phyloP scores from a whole-genome alignment of 2,797 vertebrate genomes.

The Phyllotis vaccarum region DNA sequence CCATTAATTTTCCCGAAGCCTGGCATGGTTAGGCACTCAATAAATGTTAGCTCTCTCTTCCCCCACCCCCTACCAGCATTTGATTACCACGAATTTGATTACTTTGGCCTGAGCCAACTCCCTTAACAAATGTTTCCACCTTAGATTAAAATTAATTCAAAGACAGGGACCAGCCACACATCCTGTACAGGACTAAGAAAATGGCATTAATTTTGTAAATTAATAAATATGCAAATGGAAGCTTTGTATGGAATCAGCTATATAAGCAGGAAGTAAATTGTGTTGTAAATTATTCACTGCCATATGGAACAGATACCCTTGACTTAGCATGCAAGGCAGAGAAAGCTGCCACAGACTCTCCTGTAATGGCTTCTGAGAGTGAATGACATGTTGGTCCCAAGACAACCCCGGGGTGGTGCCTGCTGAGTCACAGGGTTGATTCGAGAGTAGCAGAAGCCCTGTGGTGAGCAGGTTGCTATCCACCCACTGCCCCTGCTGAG shows the following conservation, averaged over 20 bases:
- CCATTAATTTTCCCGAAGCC: conserved; percentile 69
- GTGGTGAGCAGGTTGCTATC: background rate
- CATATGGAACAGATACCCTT: conserved; percentile 79
- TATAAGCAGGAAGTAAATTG: conserved; percentile 76
- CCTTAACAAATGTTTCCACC: conserved; percentile 84
- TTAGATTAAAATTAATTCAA: conserved; percentile 84
- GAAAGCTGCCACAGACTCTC: conserved; percentile 38
- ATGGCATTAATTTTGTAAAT: conserved; percentile 83
- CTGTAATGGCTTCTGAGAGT: conserved; percentile 53
- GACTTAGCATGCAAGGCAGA: conserved; percentile 70
- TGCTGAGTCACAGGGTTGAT: conserved; percentile 62
- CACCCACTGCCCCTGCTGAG: background rate
- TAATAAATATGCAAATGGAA: conserved; percentile 83
- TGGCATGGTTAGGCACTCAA: conserved; percentile 41
- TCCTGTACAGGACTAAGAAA: conserved; percentile 80
- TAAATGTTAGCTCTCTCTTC: conserved; percentile 56
- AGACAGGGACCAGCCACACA: conserved; percentile 76
- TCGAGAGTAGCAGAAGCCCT: background rate
- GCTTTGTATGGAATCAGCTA: conserved; percentile 68
- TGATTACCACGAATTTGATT: conserved; percentile 72
- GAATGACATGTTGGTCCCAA: background rate
- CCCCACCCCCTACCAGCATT: conserved; percentile 30
- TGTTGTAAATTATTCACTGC: conserved; percentile 80
- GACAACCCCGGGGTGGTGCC: background rate
- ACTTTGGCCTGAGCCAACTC: conserved; percentile 78